phyloP scores from a whole-genome alignment of 92 coral and sea anemone genomes.

The Actinostola sp. region DNA sequence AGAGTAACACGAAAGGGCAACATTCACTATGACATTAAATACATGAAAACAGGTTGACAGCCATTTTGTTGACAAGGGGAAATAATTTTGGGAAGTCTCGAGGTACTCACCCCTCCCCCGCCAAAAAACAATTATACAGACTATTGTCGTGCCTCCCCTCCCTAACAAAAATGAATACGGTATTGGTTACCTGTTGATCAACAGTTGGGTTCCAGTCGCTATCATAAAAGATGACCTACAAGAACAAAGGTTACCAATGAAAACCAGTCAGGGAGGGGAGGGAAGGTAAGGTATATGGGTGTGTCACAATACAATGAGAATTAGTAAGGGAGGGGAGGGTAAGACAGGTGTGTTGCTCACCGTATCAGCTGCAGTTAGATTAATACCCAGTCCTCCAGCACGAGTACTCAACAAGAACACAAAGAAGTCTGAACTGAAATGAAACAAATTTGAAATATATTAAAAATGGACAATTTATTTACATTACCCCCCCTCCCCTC shows the following conservation, averaged over 20 bases:
- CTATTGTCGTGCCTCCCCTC: too few relatives aligned
- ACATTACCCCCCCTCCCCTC: too few relatives aligned
- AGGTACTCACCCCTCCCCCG: neutral
- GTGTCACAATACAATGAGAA: too few relatives aligned
- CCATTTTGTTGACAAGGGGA: too few relatives aligned
- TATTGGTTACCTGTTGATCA: conserved; percentile 81
- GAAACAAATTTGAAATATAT: neutral
- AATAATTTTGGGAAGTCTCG: too few relatives aligned
- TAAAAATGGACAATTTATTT: neutral
- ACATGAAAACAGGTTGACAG: too few relatives aligned
- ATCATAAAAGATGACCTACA: conserved; percentile 90
- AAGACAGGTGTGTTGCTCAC: conserved; percentile 31
- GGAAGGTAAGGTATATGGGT: too few relatives aligned
- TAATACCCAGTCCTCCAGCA: conserved; percentile 98
- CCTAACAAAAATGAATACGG: neutral
- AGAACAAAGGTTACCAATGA: neutral
- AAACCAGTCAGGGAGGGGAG: neutral
- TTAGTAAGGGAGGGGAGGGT: neutral
- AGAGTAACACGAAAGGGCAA: conserved; percentile 38
- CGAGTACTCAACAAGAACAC: conserved; percentile 97
- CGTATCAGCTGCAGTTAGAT: conserved; percentile 96
- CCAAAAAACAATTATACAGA: neutral
- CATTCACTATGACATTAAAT: too few relatives aligned
- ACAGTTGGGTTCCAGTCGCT: conserved; percentile 99
- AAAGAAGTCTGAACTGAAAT: conserved; percentile 87